These are phyloP conservation scores for Tuta absoluta DNA, from an alignment of 2,888 invertebrate species.

Conservation along the genomic window DNA sequence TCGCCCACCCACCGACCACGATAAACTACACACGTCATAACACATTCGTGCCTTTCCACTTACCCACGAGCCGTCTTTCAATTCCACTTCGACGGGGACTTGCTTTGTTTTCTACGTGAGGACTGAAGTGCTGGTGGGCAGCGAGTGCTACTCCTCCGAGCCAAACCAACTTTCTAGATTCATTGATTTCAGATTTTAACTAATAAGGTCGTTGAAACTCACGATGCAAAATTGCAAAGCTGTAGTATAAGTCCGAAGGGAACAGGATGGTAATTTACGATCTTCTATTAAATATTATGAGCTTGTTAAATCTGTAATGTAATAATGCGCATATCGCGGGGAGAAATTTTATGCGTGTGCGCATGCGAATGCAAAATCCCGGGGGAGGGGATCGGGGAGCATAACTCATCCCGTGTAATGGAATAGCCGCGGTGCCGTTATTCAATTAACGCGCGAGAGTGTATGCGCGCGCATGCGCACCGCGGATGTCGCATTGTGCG, in stretches of 20 bases:
- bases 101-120: neutral
- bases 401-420: conserved; percentile 20
- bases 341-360: conserved; percentile 1
- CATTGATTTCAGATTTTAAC: neutral
- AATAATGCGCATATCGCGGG: conserved; percentile 11
- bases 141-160: neutral
- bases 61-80: neutral
- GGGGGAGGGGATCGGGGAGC: neutral
- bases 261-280: neutral
- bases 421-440: conserved; percentile 39
- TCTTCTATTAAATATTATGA: conserved; percentile 6
- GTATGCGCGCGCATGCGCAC: conserved; percentile 32
- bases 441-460: conserved; percentile 48
- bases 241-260: neutral
- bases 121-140: neutral
- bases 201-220: neutral
- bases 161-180: neutral
- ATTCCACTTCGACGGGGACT: conserved; percentile 1
- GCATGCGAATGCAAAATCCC: neutral
- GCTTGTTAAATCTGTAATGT: conserved; percentile 18
- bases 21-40: conserved; percentile 9
- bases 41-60: conserved; percentile 9
- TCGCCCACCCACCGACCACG: conserved; percentile 15
- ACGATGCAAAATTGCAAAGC: no score
- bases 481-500: conserved; percentile 4